Conservation (phyloP, 2,888 invertebrate genomes). For the Torymus aiolomorphi region DNA sequence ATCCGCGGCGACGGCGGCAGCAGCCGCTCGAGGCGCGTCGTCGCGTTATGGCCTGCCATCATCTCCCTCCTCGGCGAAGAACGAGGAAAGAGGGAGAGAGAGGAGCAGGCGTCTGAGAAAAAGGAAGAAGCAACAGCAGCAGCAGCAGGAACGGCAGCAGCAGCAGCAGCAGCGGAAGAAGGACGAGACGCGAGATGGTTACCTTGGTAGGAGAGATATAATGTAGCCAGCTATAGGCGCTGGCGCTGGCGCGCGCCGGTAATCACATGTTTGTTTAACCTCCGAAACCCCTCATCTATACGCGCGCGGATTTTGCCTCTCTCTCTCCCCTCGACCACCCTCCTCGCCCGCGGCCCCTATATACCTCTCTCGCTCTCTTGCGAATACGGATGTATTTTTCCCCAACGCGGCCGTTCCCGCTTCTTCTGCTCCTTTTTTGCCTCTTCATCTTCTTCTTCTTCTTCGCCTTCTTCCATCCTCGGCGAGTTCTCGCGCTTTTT, state of each 20-base stretch:
- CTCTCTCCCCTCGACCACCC: conserved; percentile 62
- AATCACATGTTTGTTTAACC: conserved; percentile 77
- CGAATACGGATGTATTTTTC: conserved; percentile 69
- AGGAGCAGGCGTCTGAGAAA: conserved; percentile 39
- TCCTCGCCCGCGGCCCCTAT: conserved; percentile 59
- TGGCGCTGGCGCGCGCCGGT: conserved; percentile 64
- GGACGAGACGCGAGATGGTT: conserved; percentile 64
- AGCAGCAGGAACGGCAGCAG: not conserved
- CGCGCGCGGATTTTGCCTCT: conserved; percentile 58
- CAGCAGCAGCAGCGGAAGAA: conserved; percentile 41
- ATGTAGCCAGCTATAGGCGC: conserved; percentile 74
- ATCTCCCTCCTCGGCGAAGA: conserved; percentile 44
- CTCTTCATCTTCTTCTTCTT: conserved; percentile 27
- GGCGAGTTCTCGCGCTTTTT: too few relatives aligned
- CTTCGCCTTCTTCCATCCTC: not conserved
- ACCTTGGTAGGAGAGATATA: conserved; percentile 73
- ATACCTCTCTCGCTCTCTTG: conserved; percentile 43
- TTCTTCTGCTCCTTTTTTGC: conserved; percentile 54
- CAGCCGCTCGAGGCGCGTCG: conserved; percentile 37
- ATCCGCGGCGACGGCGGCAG: conserved; percentile 5
- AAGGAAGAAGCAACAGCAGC: conserved; percentile 16
- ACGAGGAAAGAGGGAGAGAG: conserved; percentile 45
- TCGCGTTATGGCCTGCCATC: conserved; percentile 62
- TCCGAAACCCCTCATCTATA: conserved; percentile 75
- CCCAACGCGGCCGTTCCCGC: conserved; percentile 41